Evolutionary conservation across 1,140 invertebrate genomes (phyloP).

Genomic region (Heliothis virescens): DNA sequence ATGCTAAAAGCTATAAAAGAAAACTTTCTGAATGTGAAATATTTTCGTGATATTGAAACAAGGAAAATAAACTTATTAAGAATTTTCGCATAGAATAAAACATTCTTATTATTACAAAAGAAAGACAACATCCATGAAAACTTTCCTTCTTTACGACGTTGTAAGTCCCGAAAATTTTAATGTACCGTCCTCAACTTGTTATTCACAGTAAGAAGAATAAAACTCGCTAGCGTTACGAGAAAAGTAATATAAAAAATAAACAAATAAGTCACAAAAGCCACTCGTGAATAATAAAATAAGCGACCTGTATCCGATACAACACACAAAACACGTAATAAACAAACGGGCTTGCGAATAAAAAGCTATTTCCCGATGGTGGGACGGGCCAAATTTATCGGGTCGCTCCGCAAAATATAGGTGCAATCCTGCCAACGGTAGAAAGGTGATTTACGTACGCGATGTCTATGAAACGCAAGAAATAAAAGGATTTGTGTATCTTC

Average conservation of each 20-base stretch:
- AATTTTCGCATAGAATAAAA: constrained; percentile 25
- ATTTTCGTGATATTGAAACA: constrained; percentile 14
- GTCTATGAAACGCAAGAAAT: constrained; percentile 63
- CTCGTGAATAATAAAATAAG: constrained; percentile 68
- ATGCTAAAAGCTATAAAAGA: constrained; percentile 7
- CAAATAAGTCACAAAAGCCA: constrained; percentile 51
- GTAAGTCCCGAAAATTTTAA: constrained; percentile 38
- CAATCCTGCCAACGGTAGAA: constrained; percentile 58
- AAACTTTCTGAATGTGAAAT: constrained; percentile 15
- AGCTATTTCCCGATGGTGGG: constrained; percentile 65
- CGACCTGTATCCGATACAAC: constrained; percentile 65
- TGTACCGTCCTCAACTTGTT: constrained; percentile 39
- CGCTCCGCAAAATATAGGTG: constrained; percentile 69
- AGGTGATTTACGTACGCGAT: constrained; percentile 67
- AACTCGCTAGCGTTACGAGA: constrained; percentile 34
- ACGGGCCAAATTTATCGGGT: constrained; percentile 71
- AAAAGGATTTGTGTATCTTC: constrained; percentile 68
- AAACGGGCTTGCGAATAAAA: constrained; percentile 73
- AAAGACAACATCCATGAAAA: constrained; percentile 16
- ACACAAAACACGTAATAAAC: constrained; percentile 72
- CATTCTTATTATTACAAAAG: constrained; percentile 29
- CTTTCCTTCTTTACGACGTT: constrained; percentile 29
- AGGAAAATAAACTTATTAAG: not conserved
- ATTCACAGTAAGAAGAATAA: constrained; percentile 42
- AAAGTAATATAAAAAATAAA: constrained; percentile 50